Evolutionary conservation across 2,888 invertebrate species (phyloP).

Genomic region (Steromphala cineraria): DNA sequence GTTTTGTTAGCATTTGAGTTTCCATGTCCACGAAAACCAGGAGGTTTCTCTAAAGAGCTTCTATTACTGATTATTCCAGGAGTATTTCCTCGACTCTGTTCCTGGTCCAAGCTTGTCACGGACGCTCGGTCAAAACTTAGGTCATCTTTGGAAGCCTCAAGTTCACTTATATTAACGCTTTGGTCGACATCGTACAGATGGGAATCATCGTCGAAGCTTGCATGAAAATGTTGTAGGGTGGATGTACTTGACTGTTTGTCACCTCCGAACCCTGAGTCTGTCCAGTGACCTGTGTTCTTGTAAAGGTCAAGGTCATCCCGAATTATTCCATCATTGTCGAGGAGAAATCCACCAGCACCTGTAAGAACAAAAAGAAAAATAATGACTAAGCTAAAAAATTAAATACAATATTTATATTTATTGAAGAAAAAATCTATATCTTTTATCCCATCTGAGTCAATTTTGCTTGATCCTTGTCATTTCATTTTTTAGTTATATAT

Average conservation of each 20-base stretch:
- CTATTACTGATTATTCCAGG: constrained; percentile 26
- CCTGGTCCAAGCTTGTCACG: not conserved
- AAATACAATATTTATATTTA: too few species aligned
- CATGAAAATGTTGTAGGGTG: constrained; percentile 59
- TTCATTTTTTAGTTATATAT: too few species aligned
- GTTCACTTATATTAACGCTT: constrained; percentile 69
- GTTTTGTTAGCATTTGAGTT: not conserved
- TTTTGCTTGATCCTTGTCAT: too few species aligned
- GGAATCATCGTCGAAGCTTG: constrained; percentile 62
- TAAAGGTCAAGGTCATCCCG: constrained; percentile 59
- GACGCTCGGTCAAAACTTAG: constrained; percentile 51
- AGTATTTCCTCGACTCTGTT: not conserved
- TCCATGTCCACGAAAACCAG: not conserved
- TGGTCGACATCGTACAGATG: constrained; percentile 50
- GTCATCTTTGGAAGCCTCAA: constrained; percentile 70
- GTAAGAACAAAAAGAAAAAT: not conserved
- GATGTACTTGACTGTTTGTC: constrained; percentile 62
- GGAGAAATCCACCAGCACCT: constrained; percentile 54
- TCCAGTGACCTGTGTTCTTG: constrained; percentile 59
- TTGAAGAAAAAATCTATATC: too few species aligned
- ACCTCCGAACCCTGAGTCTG: constrained; percentile 69
- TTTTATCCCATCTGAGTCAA: too few species aligned
- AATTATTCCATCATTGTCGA: constrained; percentile 71
- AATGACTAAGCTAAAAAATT: too few species aligned
- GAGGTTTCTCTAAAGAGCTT: constrained; percentile 30